Percentiles rank a stretch among this genome's conserved stretches.
phyloP scores from a whole-genome alignment of 1,140 invertebrate species.

The Papilio polyxenes region DNA sequence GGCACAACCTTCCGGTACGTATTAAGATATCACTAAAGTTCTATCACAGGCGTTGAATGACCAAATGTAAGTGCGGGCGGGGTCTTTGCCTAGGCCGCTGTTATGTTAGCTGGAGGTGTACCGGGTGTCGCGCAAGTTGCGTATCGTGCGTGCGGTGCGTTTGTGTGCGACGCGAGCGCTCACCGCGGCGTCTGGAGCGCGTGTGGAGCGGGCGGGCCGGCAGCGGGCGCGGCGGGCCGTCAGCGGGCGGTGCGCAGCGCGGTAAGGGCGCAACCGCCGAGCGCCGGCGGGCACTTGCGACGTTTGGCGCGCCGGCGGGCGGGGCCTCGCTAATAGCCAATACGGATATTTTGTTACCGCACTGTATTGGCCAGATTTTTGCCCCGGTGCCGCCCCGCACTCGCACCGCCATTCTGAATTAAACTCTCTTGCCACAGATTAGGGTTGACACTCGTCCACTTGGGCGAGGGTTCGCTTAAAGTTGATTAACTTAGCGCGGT shows the following conservation, averaged over 20 bases:
- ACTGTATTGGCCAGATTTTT: constrained; percentile 81
- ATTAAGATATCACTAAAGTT: constrained; percentile 1
- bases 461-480: constrained; percentile 14
- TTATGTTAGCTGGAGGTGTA: neutral
- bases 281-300: constrained; percentile 43
- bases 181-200: constrained; percentile 68
- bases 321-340: constrained; percentile 80
- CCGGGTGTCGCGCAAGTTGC: neutral
- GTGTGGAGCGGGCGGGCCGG: constrained; percentile 54
- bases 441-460: constrained; percentile 48
- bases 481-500: too few relatives aligned
- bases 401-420: constrained; percentile 44
- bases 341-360: constrained; percentile 81
- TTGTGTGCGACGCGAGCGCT: constrained; percentile 61
- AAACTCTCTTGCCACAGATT: constrained; percentile 47
- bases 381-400: constrained; percentile 71
- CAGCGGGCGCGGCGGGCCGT: constrained; percentile 30
- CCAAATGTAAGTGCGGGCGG: neutral
- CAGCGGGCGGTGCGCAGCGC: neutral
- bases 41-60: neutral
- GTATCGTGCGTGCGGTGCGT: constrained; percentile 33
- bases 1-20: neutral
- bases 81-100: neutral
- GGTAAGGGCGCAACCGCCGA: constrained; percentile 45
- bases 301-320: constrained; percentile 63